Base-by-base conservation (phyloP, 2,888 invertebrate genomes). In the Standfussiana lucernea region DNA sequence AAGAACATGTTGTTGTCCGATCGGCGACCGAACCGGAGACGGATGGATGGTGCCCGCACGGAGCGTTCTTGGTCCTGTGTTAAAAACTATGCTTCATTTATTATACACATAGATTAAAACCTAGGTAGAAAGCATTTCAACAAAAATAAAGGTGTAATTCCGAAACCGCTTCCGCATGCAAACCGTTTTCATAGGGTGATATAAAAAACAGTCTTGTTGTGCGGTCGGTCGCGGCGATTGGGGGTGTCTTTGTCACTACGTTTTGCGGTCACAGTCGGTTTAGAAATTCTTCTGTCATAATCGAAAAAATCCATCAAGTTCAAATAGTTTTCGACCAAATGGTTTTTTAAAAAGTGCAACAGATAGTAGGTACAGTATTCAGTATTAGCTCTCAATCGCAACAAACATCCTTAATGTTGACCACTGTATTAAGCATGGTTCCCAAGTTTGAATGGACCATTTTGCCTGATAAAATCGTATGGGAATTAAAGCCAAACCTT, bases 21-120 rank as follows among this genome's bases (percentile, higher is more conserved):
- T 87, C 98, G 97, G 85, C 98, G 97, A 64, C 98, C 98, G 90
- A 98, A 98, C 70, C 98, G 97, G 75, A 98, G 97, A 83, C 98
- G 97, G 91, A 98, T 97, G 1, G 98, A 98, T 0, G 98, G 98
- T 37, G 98, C 98, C 86, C 98, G 97, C 84, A 97, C 98, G 50
- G 98, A 97, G 78, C 98, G 97, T 90, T 98, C 97, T 87, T 96
- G 96, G 59, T 96, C 96, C 96, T 96, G 89, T 40, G 80, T 82
- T 73, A 75, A 76, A 80, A 74, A 85, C 80, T 78, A 69, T 72
- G 77, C 53, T 79, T 67, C 21, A 75, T 69, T 74, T 75, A 79
- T 68, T 72, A 74, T 75, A 76, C 64, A 75, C n/a, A 37, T 45
- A 37, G 2, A 21, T 11, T 32, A 24, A 24, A 1, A 24, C 11